Evolutionary conservation across 1,140 invertebrate species (phyloP), one percentile per base, ranked within the genome.

Genomic region (Bicyclus anynana): DNA sequence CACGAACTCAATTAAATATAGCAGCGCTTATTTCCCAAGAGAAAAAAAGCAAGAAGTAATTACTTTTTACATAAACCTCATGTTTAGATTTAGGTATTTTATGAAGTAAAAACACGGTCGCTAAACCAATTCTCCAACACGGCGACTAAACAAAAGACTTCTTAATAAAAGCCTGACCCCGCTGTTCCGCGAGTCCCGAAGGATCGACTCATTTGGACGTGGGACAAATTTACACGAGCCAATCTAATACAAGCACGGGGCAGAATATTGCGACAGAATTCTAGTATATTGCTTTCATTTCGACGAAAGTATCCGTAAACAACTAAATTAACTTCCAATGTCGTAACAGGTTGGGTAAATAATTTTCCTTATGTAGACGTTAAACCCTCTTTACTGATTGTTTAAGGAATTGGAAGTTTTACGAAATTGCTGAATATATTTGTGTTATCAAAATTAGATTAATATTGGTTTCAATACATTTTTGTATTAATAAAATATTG

Each of bases 161-260:
- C 72, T 72, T 77, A 75, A 80, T 74, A 67, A 75, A 77, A 72
- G 69, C 53, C 60, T 65, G 64, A 58, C 64, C 52, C 55, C 56
- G 55, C 59, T 61, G 55, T 56, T 49, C 54, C 54, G 55, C 59
- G 62, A 37, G 58, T 68, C 72, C 64, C 68, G 35, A 53, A 61
- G 69, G 77, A 72, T 72, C 71, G 67, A 64, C 77, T 80, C 72
- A 78, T 80, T 80, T 74, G 72, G 72, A 74, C 77, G 69, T 65
- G 65, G 62, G 72, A 69, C 68, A 80, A 78, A 82, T 82, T 80
- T 78, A 78, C 80, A 71, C 67, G 64, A 69, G 62, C 68, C 77
- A 77, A 80, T 79, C 70, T 80, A 75, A 74, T 76, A 56, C 49
- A 70, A 68, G 64, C 65, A 63, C 65, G 60, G 65, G 69, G 62